Evolutionary conservation across 2,797 vertebrate species (phyloP), one percentile per base, ranked within the genome.

Genomic region (Scyliorhinus canicula): DNA sequence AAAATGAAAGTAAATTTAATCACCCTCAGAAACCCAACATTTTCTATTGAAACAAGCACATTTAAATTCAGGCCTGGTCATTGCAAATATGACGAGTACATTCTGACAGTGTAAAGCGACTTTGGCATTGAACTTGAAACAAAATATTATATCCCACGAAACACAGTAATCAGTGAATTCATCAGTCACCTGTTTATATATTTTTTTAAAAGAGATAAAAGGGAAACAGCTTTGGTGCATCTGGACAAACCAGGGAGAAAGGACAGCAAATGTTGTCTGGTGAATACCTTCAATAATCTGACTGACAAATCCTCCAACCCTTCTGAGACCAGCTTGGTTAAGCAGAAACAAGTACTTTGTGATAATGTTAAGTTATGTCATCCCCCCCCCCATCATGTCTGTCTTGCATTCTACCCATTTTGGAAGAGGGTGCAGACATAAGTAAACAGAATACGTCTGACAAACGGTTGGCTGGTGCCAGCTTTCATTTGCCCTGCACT

Each of bases 1-100:
- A 91, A 91, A 91, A 91, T 91, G 60, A n/a, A 91, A 91, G n/a
- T 40, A 63, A 60, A 90, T 57, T 44, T 91, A 91, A 91, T 91
- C 57, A 65, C 57, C n/a, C n/a, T 44, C 88, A 91, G 86, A 60
- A 65, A 91, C 57, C n/a, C 24, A 91, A 91, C 35, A 91, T 65
- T 91, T 91, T 91, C 60, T 44, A 44, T 26, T 21, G 24, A 91
- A 91, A 44, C n/a, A 91, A 65, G 8, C n/a, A 91, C 35, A 91
- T 91, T 65, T 91, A 63, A 63, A 91, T 44, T 65, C 88, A 11
- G 8, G 52, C 57, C 16, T 24, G n/a, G 24, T 40, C 40, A 9
- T 11, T 26, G 88, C 60, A 65, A 91, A 65, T 65, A 65, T 91
- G 88, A 60, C 57, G 24, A 91, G 60, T 91, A 24, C n/a, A 91